A percentile compares a stretch with the other conserved stretches of the same genome.
Conservation (phyloP, 37 sponge, comb jelly and placozoan genomes). For the Petrosia ficiformis region DNA sequence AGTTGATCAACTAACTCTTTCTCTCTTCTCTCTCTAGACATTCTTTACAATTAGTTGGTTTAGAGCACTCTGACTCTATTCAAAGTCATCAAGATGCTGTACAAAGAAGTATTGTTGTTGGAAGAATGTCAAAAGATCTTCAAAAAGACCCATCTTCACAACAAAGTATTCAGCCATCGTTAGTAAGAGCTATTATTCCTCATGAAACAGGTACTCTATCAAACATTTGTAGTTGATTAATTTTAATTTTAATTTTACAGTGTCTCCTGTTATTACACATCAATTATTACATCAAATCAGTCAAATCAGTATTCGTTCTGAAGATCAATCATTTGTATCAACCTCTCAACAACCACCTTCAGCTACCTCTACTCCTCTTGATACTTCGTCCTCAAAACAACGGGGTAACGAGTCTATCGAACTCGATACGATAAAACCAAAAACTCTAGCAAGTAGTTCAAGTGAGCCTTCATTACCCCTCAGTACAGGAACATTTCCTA, state of each 20-base stretch:
- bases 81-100: constrained; percentile 32
- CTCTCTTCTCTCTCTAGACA: constrained; percentile 12
- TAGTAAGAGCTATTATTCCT: constrained; percentile 3
- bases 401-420: no score
- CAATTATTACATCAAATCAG: background rate
- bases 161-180: background rate
- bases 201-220: constrained; percentile 3
- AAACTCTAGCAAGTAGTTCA: no score
- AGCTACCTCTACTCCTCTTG: background rate
- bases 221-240: no score
- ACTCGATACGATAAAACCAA: no score
- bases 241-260: background rate
- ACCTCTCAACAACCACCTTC: background rate
- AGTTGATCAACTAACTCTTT: background rate
- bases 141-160: background rate
- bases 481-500: no score
- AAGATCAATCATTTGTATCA: background rate
- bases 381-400: background rate
- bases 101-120: constrained; percentile 14
- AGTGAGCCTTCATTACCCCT: no score
- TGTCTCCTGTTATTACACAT: background rate
- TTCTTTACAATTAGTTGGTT: constrained; percentile 23
- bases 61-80: constrained; percentile 20
- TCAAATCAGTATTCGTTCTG: background rate
- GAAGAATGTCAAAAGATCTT: background rate